Evolutionary conservation across 2,888 invertebrate genomes (phyloP).

Genomic region (Acleris laterana): DNA sequence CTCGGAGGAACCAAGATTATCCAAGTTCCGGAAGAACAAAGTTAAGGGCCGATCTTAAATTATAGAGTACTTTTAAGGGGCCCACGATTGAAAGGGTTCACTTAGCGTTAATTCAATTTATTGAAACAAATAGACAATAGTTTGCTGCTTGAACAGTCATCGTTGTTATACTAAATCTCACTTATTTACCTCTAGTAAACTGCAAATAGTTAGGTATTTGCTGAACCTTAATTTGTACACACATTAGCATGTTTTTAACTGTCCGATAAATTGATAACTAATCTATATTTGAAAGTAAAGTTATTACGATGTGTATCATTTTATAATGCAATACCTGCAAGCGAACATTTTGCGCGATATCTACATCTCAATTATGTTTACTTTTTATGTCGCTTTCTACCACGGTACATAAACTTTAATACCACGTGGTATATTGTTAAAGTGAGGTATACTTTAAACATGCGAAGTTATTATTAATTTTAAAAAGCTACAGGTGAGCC

Average conservation of each 20-base stretch:
- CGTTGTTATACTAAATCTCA: background rate
- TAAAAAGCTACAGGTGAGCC: no score
- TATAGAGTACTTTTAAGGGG: constrained; percentile 15
- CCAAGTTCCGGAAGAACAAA: constrained; percentile 52
- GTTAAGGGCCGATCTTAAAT: constrained; percentile 40
- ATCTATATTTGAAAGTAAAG: no score
- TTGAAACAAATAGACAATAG: constrained; percentile 41
- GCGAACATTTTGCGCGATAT: constrained; percentile 23
- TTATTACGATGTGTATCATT: no score
- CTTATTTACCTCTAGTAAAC: no score
- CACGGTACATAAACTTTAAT: constrained; percentile 34
- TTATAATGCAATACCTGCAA: constrained; percentile 1
- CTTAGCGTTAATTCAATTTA: constrained; percentile 37
- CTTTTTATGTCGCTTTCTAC: constrained; percentile 27
- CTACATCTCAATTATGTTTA: constrained; percentile 15
- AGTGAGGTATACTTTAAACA: background rate
- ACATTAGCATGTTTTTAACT: no score
- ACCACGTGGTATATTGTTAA: constrained; percentile 12
- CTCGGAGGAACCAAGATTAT: constrained; percentile 39
- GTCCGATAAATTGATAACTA: no score
- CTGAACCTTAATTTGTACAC: no score
- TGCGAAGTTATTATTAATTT: background rate
- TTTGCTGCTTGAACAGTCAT: constrained; percentile 24
- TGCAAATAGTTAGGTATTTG: no score
- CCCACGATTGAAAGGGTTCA: constrained; percentile 23